These are phyloP conservation scores for Lepus townsendii DNA, from an alignment of 2,797 vertebrate genomes.

Conservation along the genomic window DNA sequence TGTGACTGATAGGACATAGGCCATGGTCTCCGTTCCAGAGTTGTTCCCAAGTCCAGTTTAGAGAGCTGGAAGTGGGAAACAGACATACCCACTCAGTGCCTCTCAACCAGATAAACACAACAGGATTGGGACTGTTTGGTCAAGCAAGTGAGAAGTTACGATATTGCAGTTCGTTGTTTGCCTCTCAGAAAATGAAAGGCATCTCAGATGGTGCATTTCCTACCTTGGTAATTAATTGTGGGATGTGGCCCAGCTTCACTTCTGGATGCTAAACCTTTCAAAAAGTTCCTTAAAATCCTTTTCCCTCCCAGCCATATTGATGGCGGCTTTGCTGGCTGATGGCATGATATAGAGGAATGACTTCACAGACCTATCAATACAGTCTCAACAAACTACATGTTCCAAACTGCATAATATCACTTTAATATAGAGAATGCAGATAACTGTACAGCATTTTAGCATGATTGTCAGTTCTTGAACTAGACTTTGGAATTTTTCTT, in stretches of 20 bases:
- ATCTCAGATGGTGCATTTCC: constrained; percentile 43
- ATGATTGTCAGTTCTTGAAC: background rate
- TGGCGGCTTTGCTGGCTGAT: background rate
- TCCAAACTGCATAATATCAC: background rate
- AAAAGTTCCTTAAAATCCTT: constrained; percentile 23
- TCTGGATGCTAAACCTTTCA: constrained; percentile 43
- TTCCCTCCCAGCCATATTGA: background rate
- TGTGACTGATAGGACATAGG: constrained; percentile 52
- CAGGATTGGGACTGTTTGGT: constrained; percentile 19
- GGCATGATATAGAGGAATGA: background rate
- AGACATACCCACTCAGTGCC: background rate
- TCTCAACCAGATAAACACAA: constrained; percentile 38
- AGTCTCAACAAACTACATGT: background rate
- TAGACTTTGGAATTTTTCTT: background rate
- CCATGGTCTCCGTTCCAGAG: constrained; percentile 37
- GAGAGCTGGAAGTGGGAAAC: constrained; percentile 52
- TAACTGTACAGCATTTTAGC: constrained; percentile 11
- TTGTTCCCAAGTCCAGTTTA: constrained; percentile 60
- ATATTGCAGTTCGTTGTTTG: constrained; percentile 49
- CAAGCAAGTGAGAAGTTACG: constrained; percentile 55
- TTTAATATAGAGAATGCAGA: constrained; percentile 19
- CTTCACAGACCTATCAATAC: background rate
- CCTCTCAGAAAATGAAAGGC: background rate
- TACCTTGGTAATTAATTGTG: background rate
- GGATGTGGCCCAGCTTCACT: constrained; percentile 34